Evolutionary conservation across 2,888 invertebrate genomes (phyloP), one percentile per base, ranked within the genome.

Genomic region (Cataglyphis livida): DNA sequence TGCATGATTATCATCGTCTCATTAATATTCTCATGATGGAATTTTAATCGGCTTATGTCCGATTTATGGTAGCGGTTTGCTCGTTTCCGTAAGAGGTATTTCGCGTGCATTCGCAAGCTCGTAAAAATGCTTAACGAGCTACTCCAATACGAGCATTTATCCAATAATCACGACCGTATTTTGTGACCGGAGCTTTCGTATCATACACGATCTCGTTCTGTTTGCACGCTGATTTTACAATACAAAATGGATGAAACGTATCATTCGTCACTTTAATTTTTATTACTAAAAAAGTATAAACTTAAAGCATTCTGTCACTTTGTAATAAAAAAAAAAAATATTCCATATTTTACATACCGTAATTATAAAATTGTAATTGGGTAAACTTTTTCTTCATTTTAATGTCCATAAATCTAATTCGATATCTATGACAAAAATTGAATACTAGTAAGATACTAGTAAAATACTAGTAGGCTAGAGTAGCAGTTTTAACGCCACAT

Each of bases 21-120:
- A 59, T 51, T 75, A 75, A 83, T 66, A 59, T 59, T 68, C 35
- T 12, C 48, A 18, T 28, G 38, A 28, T 62, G 64, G 78, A 83
- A 86, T 87, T 87, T 86, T 87, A 86, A 87, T 86, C 84, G 83
- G 74, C 78, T 83, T 84, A 82, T 38, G 25, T 48, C 51, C 82
- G 84, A 81, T 83, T 87, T 78, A 82, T 78, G 70, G 28, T 78
- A 59, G 64, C 78, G 76, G 78, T 84, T 84, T 82, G 78, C 71
- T 81, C 81, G 84, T 84, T 86, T 81, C 82, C 44, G 76, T 44
- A 64, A 84, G 81, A 78, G 68, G 38, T 59, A 81, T 84, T 51
- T 74, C 68, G n/a, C 28, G 51, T 25, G 48, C 38, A 21, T 44
- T 7, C 51, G 62, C 68, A 64, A 51, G 38, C 79, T 79, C 83